Conservation (phyloP, 2,888 invertebrate genomes). For the Incurvaria masculella region DNA sequence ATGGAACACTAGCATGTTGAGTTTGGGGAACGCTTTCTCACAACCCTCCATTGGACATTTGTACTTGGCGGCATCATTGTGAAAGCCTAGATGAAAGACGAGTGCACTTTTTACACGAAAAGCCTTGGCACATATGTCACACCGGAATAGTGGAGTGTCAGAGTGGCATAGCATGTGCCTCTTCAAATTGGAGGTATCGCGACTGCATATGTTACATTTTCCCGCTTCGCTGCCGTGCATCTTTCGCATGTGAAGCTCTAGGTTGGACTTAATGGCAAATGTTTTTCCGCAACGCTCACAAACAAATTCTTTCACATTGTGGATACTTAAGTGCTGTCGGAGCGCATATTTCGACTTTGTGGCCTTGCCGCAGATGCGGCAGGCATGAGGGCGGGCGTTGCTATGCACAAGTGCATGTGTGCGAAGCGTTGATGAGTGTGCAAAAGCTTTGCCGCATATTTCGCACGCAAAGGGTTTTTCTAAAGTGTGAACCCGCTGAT, state of each 20-base stretch:
- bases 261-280: conserved; percentile 12
- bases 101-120: conserved; percentile 10
- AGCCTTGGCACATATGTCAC: conserved; percentile 8
- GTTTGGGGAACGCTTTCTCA: conserved; percentile 10
- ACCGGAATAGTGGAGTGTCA: conserved; percentile 6
- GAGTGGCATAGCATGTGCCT: conserved; percentile 14
- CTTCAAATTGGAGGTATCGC: conserved; percentile 10
- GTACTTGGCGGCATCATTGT: conserved; percentile 10
- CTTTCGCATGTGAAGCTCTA: conserved; percentile 12
- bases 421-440: conserved; percentile 7
- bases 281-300: conserved; percentile 15
- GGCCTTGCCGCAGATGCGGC: conserved; percentile 6
- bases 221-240: conserved; percentile 13
- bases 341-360: conserved; percentile 11
- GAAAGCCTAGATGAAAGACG: conserved; percentile 3
- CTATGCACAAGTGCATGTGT: conserved; percentile 8
- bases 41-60: conserved; percentile 12
- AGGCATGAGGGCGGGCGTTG: conserved; percentile 5
- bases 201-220: conserved; percentile 9
- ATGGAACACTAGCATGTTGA: conserved; percentile 14
- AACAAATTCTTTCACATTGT: conserved; percentile 8
- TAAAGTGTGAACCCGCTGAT: conserved; percentile 10
- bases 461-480: conserved; percentile 12
- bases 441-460: conserved; percentile 10
- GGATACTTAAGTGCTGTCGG: conserved; percentile 10